Conservation (phyloP, 2,888 invertebrate genomes). For the Elysia crispata region DNA sequence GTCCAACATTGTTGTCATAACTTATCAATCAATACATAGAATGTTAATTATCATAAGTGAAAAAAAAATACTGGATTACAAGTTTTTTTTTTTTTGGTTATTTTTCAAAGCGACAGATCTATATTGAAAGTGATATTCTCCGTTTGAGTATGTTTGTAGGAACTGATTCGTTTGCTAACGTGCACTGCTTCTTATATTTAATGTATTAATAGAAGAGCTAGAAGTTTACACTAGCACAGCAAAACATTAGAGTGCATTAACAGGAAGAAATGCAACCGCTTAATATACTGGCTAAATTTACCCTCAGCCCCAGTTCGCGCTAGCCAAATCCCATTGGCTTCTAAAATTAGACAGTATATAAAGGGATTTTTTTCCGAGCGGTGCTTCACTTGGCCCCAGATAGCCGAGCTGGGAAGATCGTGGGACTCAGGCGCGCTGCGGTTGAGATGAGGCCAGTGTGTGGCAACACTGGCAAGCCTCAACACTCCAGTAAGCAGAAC, state of each 20-base stretch:
- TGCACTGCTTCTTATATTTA: too few relatives aligned
- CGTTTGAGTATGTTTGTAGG: neutral
- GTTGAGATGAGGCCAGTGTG: too few relatives aligned
- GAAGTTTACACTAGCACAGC: neutral
- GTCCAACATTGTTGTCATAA: constrained; percentile 54
- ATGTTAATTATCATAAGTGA: neutral
- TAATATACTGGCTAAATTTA: constrained; percentile 1
- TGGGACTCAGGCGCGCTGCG: neutral
- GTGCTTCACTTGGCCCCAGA: neutral
- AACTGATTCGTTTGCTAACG: too few relatives aligned
- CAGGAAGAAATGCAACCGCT: too few relatives aligned
- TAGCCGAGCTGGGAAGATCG: neutral
- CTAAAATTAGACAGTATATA: constrained; percentile 13
- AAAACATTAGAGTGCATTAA: too few relatives aligned
- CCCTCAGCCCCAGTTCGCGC: neutral
- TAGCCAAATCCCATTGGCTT: neutral
- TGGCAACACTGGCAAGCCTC: too few relatives aligned
- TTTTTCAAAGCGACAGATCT: too few relatives aligned
- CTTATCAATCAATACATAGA: neutral
- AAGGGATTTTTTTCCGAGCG: neutral
- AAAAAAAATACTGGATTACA: too few relatives aligned
- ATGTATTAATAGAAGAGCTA: neutral
- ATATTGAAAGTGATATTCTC: neutral
- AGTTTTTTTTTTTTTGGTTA: too few relatives aligned
- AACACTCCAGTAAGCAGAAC: too few relatives aligned